Base-by-base conservation (phyloP, 2,888 invertebrate genomes). In the Luperina testacea region DNA sequence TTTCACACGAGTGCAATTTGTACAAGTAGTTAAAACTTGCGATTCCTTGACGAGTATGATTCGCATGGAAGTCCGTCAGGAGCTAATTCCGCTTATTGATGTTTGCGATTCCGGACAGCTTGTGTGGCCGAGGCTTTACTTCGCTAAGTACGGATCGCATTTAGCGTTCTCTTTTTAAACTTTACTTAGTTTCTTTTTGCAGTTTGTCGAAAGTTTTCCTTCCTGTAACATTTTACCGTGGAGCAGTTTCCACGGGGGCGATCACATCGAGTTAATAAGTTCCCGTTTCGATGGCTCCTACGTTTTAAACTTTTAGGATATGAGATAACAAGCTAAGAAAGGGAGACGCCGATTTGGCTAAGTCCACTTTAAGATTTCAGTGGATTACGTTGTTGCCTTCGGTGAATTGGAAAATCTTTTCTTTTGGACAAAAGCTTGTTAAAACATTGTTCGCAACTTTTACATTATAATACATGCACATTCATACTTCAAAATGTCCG, bases 251-350 rank as follows among this genome's bases (percentile, higher is more conserved):
- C 92, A 92, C 94, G 90, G 94, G 92, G 93, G 94, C 96, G 96
- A 96, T 97, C 97, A 94, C 96, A 95, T 96, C 96, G 94, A 96
- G 96, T 96, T 97, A 97, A 97, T 97, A 97, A 96, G 97, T 97
- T 97, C 94, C 94, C 94, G 95, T 95, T 96, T 94, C 95, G 95
- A 96, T 96, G 94, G 96, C 96, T 95, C 92, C 94, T 95, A 94
- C 95, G 94, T 96, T 96, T 96, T 96, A 96, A 97, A 97, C 96
- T 97, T 97, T 96, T 96, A 94, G 96, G 96, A 96, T 96, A 95
- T 95, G 95, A 96, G 96, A 96, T 97, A 97, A 96, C 96, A 96
- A 96, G 96, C 94, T 95, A 94, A 95, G 95, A 95, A 95, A 95
- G 93, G 94, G 93, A 94, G 95, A 94, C 94, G 93, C 94, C 94